Conservation (phyloP, 2,888 invertebrate genomes). For the Plagiodera versicolora region DNA sequence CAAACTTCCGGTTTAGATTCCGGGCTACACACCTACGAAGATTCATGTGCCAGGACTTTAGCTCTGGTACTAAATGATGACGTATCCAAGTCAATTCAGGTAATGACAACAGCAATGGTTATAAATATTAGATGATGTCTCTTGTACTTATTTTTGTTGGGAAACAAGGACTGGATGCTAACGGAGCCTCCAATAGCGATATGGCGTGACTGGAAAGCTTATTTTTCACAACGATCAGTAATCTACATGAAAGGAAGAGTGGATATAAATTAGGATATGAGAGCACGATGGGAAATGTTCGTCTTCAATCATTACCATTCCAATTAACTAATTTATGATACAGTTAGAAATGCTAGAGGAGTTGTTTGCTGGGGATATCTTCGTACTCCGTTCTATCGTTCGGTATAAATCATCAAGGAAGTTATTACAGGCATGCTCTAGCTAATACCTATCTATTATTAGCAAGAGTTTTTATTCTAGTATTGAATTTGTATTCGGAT, state of each 20-base stretch:
- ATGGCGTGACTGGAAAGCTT: constrained; percentile 12
- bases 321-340: not conserved
- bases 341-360: not conserved
- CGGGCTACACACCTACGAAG: too few species aligned
- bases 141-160: not conserved
- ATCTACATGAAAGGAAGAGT: constrained; percentile 16
- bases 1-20: not conserved
- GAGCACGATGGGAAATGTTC: not conserved
- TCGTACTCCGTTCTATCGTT: not conserved
- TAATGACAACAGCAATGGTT: not conserved
- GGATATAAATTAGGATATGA: constrained; percentile 9
- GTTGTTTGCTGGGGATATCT: not conserved
- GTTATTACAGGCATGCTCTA: too few species aligned
- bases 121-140: not conserved
- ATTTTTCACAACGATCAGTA: constrained; percentile 11
- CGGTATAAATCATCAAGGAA: too few species aligned
- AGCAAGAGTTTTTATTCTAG: too few species aligned
- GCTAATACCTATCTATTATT: not conserved
- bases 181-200: constrained; percentile 5
- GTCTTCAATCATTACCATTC: not conserved
- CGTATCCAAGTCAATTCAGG: not conserved
- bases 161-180: not conserved
- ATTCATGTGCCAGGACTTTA: too few species aligned
- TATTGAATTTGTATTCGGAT: too few species aligned
- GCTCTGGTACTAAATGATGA: too few species aligned